Base-by-base conservation (phyloP, 2,797 vertebrate species). In the Florisuga fusca region DNA sequence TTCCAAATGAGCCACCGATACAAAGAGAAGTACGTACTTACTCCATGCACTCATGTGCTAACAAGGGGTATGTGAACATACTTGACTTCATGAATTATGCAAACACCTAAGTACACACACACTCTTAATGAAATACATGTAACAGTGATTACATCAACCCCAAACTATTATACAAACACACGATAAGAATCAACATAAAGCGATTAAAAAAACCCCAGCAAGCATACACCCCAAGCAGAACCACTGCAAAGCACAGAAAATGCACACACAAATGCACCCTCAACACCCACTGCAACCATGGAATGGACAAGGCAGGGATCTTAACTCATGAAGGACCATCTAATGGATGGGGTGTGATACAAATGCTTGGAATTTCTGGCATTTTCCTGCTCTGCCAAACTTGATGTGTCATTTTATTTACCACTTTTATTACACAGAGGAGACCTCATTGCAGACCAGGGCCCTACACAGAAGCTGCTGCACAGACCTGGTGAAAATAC, bases 31-130 rank as follows among this genome's bases (percentile, higher is more conserved):
- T 31, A 86, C 1, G 12, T 26, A 66, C 78, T 79, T 29, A 80
- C 36, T 84, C 20, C 54, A 72, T 2, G 50, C 41, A 23, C 78
- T 72, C 77, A 54, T 31, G 75, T 69, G 84, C 91, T 75, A 71
- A 87, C 84, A 86, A 81, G 55, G 83, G 77, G 74, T 66, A 93
- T 93, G 81, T 94, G 92, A 94, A 85, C 81, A 82, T 82, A 90
- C 92, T 96, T 94, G 91, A 96, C 93, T 95, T 95, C 85, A 95
- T 94, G 86, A 96, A 96, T 96, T 96, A 96, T 94, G 95, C 94
- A 97, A 95, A 93, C 74, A 87, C 48, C 77, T 63, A 80, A 92
- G 69, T 51, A 91, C 87, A 94, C 27, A 79, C 8, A 83, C 50
- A 94, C 73, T 68, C 89, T 88, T 94, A 95, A 96, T 93, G 80